phyloP scores from a whole-genome alignment of 2,113 vertebrate genomes.

The Pithys albifrons region DNA sequence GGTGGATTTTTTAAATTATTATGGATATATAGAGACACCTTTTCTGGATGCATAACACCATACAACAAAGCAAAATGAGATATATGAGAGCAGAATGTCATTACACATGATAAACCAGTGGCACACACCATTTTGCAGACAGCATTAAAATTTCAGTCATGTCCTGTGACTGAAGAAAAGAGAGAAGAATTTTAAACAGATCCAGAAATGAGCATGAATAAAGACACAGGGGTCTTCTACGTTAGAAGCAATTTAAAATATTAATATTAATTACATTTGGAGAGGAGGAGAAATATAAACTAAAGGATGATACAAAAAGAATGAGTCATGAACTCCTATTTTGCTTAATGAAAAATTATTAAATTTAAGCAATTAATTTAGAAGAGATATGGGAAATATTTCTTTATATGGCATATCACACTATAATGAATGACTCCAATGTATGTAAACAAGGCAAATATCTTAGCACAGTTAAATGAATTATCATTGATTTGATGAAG shows the following conservation, averaged over 20 bases:
- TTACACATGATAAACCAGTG: background rate
- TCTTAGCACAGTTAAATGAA: background rate
- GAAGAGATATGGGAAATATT: background rate
- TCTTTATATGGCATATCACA: background rate
- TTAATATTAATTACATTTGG: conserved; percentile 56
- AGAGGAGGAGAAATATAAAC: conserved; percentile 29
- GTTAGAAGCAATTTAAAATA: conserved; percentile 30
- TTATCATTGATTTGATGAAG: background rate
- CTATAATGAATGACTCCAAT: background rate
- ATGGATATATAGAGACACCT: background rate
- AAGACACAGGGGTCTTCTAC: conserved; percentile 18
- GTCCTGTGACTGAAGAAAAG: background rate
- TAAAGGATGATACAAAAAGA: background rate
- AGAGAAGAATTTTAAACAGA: conserved; percentile 27
- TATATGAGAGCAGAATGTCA: background rate
- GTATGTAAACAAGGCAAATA: background rate
- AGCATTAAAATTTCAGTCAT: conserved; percentile 50
- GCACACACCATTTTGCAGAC: background rate
- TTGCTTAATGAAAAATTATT: conserved; percentile 7
- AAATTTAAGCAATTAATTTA: conserved; percentile 40
- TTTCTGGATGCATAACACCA: background rate
- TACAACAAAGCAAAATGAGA: background rate
- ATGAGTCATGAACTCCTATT: background rate
- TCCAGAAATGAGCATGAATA: conserved; percentile 38
- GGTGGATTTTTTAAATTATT: background rate